Evolutionary conservation across 2,797 vertebrate genomes (phyloP), one percentile per base, ranked within the genome.

Genomic region (Rhynchotus rufescens): DNA sequence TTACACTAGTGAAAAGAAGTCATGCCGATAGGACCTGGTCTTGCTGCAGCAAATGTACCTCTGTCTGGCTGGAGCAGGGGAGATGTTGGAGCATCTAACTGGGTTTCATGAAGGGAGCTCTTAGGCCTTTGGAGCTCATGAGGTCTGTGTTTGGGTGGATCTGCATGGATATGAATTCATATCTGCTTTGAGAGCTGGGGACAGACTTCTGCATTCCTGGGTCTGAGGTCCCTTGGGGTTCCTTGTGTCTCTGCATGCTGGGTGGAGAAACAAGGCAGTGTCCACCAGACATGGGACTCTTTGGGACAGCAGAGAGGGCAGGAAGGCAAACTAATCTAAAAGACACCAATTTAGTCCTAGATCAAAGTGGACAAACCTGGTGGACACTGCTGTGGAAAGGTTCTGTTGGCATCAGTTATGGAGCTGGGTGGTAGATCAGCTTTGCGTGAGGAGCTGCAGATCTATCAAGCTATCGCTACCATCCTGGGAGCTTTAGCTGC

Each of bases 401-500:
- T 22, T 23, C 5, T 3, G 25, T 25, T 77, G 5, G 1, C 0
- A 56, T 19, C 0, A 1, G 2, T 17, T 11, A 49, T 26, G 15
- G 62, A 69, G 51, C 36, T 54, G 80, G 68, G 38, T 40, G 59
- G 40, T 28, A 6, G 9, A 6, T 9, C 69, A 22, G 81, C 21
- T 42, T 84, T 62, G 54, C 0, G 0, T 2, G 1, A 69, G 79
- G 61, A 81, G 79, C 59, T 4, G 8, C 6, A 2, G 47, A 12
- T 38, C 69, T 11, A 21, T 7, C 1, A 26, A 38, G 15, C n/a
- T 7, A 44, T 3, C 0, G 3, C 26, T 52, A 44, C 25, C 5
- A 6, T 19, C 12, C 74, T 38, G 34, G 8, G 68, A 54, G 88
- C 68, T 64, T n/a, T 75, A 14, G 8, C 68, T 40, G 3, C 38